Conservation (phyloP, 2,113 vertebrate species). For the Tilapia sparmanii region DNA sequence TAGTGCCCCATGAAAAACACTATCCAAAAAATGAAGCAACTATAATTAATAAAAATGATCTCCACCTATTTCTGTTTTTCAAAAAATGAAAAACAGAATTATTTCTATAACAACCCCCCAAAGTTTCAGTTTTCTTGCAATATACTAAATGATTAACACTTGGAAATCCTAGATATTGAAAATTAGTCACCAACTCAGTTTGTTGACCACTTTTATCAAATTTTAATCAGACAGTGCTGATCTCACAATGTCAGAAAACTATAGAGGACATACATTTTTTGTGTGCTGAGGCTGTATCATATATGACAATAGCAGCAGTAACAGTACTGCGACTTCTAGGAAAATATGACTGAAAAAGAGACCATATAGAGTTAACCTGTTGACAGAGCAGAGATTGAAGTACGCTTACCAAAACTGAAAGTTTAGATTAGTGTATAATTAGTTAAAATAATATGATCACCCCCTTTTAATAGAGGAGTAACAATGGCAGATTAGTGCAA, state of each 20-base stretch:
- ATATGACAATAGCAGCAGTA: neutral
- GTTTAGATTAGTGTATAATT: neutral
- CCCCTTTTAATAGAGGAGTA: neutral
- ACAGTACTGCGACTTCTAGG: neutral
- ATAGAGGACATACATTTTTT: neutral
- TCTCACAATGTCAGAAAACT: neutral
- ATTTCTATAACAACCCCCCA: neutral
- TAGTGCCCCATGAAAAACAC: neutral
- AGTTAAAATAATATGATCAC: neutral
- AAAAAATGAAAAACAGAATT: neutral
- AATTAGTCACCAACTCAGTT: neutral
- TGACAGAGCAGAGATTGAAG: neutral
- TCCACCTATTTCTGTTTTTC: neutral
- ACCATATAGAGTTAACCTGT: neutral
- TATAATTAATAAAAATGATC: neutral
- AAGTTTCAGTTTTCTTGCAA: neutral
- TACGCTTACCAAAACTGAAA: neutral
- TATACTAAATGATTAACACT: accelerated
- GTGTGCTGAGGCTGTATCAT: neutral
- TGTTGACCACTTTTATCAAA: neutral
- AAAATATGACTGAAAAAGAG: neutral
- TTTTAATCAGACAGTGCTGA: neutral
- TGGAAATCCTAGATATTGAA: neutral
- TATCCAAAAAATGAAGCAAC: neutral
- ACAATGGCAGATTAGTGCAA: neutral